A percentile compares a stretch with the other conserved stretches of the same genome.
Conservation (phyloP, 2,888 invertebrate genomes). For the Taenaris catops region DNA sequence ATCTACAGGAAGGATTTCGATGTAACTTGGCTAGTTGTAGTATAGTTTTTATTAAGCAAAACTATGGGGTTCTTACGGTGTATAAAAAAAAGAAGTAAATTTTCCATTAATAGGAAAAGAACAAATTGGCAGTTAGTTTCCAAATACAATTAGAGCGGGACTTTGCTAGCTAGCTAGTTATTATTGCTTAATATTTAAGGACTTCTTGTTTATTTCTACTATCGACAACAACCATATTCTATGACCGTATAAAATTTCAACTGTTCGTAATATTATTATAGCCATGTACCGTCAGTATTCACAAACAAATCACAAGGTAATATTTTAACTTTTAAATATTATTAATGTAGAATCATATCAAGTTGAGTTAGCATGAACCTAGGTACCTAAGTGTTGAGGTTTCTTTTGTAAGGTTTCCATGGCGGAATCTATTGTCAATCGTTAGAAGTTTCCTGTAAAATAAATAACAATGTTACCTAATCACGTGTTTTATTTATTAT, state of each 20-base stretch:
- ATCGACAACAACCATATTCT: conserved; percentile 1
- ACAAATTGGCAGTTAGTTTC: conserved; percentile 20
- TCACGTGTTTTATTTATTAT: conserved; percentile 18
- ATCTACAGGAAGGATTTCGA: no score
- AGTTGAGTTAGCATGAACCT: conserved; percentile 55
- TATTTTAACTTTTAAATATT: conserved; percentile 41
- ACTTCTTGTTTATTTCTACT: conserved; percentile 12
- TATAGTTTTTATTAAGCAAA: no score
- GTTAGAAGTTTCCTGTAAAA: conserved; percentile 75
- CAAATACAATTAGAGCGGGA: conserved; percentile 15
- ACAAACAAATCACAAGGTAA: conserved; percentile 26
- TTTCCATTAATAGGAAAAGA: no score
- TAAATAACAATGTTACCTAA: conserved; percentile 74
- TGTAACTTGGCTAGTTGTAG: no score
- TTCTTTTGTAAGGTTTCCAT: conserved; percentile 71
- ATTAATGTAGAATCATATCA: conserved; percentile 69
- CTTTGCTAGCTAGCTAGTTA: conserved; percentile 22
- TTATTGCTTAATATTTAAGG: conserved; percentile 11
- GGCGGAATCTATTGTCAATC: conserved; percentile 71
- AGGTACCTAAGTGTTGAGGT: conserved; percentile 75
- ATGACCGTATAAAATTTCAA: no score
- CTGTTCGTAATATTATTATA: conserved; percentile 1
- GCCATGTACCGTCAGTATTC: conserved; percentile 11
- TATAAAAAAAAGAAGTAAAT: no score
- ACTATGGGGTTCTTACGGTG: no score